Evolutionary conservation across 2,888 invertebrate genomes (phyloP), one percentile per base, ranked within the genome.

Genomic region (Parnassius orleans): DNA sequence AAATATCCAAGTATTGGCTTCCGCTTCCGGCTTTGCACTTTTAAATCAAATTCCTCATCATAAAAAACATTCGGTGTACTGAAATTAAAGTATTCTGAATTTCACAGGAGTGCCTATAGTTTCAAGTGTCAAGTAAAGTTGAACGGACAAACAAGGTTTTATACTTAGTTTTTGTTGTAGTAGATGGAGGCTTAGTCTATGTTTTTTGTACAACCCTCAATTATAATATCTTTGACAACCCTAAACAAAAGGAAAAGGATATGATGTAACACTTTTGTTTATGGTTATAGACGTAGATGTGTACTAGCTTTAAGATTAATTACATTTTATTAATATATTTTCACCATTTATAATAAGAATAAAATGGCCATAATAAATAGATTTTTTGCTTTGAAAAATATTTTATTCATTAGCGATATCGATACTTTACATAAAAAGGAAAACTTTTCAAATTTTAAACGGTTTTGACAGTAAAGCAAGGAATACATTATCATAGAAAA

Each of bases 181-280:
- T 33, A 33, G 33, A 5, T 33, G 33, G 7, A 33, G 5, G 33
- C 33, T 33, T 33, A 33, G 33, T 33, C 33, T 33, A 33, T 33
- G 33, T 48, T n/a, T 14, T 9, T 14, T 72, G 71, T 69, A 69
- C 86, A 84, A 70, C 86, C 77, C 72, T 69, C 65, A 41, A 65
- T 67, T 66, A 64, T 10, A 46, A 10, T 46, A 3, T 46, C 1
- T 46, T 11, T 46, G 46, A 69, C 86, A 84, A 70, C 85, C 77
- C 72, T 69, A 66, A 46, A 65, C 67, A 66, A 63, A 71, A 79
- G 86, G 86, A 85, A 81, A 78, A 70, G 87, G 86, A 86, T 69
- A 65, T 78, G 67, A 70, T 65, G 72, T 69, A 55, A 42, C 9
- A 33, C 12, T 57, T 63, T 57, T 68, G 57, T 69, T 70, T 71